Evolutionary conservation across 2,797 vertebrate species (phyloP).

Genomic region (Myotis myotis): DNA sequence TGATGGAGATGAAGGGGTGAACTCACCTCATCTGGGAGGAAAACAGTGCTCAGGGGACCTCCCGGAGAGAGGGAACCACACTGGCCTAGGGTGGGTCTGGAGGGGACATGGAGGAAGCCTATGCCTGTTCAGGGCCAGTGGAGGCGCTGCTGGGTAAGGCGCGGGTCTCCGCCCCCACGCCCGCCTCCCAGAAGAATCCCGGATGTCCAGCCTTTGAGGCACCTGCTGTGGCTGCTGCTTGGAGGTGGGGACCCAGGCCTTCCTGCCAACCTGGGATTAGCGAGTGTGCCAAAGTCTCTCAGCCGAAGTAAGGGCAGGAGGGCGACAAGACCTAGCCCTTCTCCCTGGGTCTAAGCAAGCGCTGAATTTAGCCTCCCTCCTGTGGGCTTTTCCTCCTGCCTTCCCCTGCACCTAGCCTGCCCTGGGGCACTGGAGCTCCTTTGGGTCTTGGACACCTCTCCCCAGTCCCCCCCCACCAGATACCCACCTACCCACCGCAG

Average conservation of each 20-base stretch:
- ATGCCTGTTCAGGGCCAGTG: neutral
- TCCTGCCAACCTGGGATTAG: constrained; percentile 6
- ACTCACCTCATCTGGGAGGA: neutral
- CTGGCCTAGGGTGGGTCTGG: neutral
- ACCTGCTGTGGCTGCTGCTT: neutral
- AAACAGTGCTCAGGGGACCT: too few species aligned
- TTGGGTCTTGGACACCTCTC: neutral
- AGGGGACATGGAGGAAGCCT: neutral
- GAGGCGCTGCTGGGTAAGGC: too few species aligned
- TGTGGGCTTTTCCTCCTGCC: neutral
- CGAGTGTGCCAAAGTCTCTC: neutral
- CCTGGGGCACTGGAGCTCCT: neutral
- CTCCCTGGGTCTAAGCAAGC: constrained; percentile 34
- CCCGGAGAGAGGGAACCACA: neutral
- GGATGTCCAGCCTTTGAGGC: neutral
- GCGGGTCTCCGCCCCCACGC: fast-evolving
- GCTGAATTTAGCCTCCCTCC: constrained; percentile 62
- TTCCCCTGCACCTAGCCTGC: neutral
- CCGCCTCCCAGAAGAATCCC: neutral
- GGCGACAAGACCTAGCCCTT: neutral
- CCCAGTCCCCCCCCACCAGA: too few species aligned
- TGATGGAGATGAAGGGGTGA: neutral
- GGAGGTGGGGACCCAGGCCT: neutral
- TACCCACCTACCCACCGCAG: too few species aligned
- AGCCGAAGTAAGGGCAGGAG: neutral